phyloP scores from a whole-genome alignment of 2,797 vertebrate species.

The Chloroceryle amazona region DNA sequence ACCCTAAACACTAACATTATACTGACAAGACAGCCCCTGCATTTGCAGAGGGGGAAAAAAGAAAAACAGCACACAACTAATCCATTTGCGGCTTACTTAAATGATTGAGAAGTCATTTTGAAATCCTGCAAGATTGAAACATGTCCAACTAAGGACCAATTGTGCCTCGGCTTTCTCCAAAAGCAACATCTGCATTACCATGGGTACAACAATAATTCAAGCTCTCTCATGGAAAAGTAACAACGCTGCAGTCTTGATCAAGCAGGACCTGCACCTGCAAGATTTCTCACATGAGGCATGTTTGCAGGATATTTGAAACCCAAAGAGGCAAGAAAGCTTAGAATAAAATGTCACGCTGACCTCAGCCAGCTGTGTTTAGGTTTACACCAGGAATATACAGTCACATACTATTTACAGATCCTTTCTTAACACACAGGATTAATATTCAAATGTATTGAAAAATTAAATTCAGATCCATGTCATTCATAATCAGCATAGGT shows the following conservation, averaged over 20 bases:
- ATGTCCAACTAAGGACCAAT: not conserved
- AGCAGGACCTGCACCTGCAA: not conserved
- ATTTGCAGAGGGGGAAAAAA: not conserved
- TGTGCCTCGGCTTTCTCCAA: not conserved
- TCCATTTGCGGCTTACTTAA: not conserved
- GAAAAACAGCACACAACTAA: not conserved
- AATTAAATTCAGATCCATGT: not conserved
- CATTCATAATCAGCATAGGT: not conserved
- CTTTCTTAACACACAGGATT: not conserved
- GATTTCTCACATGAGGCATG: not conserved
- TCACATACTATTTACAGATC: not conserved
- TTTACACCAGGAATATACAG: not conserved
- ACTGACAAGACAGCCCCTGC: not conserved
- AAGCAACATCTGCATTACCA: not conserved
- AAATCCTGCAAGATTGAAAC: not conserved
- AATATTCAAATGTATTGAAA: not conserved
- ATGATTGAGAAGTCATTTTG: not conserved
- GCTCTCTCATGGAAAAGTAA: not conserved
- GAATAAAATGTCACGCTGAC: slow-evolving; percentile 39
- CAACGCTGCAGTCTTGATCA: not conserved
- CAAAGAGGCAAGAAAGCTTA: not conserved
- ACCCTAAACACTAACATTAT: not conserved
- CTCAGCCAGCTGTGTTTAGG: not conserved
- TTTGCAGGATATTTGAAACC: not conserved
- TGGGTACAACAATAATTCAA: not conserved